Conservation (phyloP, 2,113 vertebrate genomes). For the Lepidothrix coronata region DNA sequence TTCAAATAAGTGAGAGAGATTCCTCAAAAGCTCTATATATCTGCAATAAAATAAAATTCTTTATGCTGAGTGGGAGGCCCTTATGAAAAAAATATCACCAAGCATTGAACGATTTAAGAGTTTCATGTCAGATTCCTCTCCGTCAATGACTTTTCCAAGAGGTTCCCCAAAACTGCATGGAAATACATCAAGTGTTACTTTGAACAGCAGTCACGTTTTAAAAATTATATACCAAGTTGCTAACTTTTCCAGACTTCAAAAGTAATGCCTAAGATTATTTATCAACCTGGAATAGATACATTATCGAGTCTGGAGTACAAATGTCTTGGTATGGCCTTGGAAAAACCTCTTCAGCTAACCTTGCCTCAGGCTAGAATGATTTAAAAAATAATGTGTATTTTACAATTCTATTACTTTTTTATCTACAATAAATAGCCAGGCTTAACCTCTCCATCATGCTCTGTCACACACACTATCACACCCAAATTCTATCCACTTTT, state of each 20-base stretch:
- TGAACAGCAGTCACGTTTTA: background rate
- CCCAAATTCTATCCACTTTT: background rate
- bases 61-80: background rate
- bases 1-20: background rate
- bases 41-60: background rate
- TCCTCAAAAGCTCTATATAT: background rate
- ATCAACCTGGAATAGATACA: conserved; percentile 4
- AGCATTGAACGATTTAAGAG: accelerated
- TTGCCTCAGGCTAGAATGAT: conserved; percentile 14
- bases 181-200: background rate
- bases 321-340: background rate
- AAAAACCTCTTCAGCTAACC: background rate
- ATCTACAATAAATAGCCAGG: conserved; percentile 6
- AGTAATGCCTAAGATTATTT: background rate
- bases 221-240: background rate
- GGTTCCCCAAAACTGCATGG: background rate
- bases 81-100: background rate
- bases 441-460: background rate
- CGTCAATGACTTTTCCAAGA: background rate
- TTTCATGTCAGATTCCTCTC: background rate
- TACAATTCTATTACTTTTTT: conserved; percentile 30
- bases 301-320: conserved; percentile 10
- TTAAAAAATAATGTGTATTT: conserved; percentile 17
- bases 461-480: background rate
- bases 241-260: conserved; percentile 13